Percentiles rank a stretch among this genome's conserved stretches.
phyloP scores from a whole-genome alignment of 2,888 invertebrate species.

The Cataglyphis rosenhaueri region DNA sequence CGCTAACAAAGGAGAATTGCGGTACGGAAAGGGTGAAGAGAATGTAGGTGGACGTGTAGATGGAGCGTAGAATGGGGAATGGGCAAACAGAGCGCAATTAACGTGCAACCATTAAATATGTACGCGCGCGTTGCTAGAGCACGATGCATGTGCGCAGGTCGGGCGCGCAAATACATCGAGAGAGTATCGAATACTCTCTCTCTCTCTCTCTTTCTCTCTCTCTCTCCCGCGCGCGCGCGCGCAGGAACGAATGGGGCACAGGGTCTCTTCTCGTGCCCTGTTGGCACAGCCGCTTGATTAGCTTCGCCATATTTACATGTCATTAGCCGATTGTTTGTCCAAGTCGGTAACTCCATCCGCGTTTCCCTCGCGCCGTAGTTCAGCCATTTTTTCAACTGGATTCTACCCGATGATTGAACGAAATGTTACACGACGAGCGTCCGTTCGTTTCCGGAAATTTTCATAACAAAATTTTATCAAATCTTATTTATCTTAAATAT shows the following conservation, averaged over 20 bases:
- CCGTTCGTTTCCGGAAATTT: background rate
- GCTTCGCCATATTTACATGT: slow-evolving; percentile 85
- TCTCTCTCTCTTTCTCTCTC: background rate
- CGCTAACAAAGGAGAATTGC: slow-evolving; percentile 73
- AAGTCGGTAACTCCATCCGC: slow-evolving; percentile 78
- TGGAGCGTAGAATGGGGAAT: slow-evolving; percentile 75
- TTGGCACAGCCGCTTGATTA: slow-evolving; percentile 85
- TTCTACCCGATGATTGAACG: slow-evolving; percentile 16
- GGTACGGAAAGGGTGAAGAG: slow-evolving; percentile 70
- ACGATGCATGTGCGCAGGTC: slow-evolving; percentile 71
- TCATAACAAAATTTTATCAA: background rate
- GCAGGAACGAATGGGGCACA: slow-evolving; percentile 50
- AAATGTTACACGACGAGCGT: background rate
- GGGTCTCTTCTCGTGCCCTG: slow-evolving; percentile 80
- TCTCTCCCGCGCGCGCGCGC: slow-evolving; percentile 60
- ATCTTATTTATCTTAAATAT: background rate
- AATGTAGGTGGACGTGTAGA: slow-evolving; percentile 65
- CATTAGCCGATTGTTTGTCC: slow-evolving; percentile 84
- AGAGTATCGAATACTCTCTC: slow-evolving; percentile 77
- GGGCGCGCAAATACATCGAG: slow-evolving; percentile 79
- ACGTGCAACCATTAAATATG: slow-evolving; percentile 84
- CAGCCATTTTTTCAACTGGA: slow-evolving; percentile 18
- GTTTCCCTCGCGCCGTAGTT: slow-evolving; percentile 63
- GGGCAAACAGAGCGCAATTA: slow-evolving; percentile 84
- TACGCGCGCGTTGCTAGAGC: slow-evolving; percentile 77